These are phyloP conservation scores for Aquatica leii DNA, from an alignment of 2,888 invertebrate genomes.

Conservation along the genomic window DNA sequence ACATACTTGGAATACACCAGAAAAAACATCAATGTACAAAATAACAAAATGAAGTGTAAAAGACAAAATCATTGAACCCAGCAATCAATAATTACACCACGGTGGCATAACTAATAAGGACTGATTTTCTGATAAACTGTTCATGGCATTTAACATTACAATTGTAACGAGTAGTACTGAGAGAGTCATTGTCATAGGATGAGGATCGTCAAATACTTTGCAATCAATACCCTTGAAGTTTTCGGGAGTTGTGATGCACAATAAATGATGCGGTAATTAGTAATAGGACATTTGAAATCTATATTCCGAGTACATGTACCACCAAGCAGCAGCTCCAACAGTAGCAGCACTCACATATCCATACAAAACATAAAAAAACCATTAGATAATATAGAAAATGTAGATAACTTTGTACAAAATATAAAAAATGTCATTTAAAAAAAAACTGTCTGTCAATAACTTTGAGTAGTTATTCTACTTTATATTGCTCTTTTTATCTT, in stretches of 20 bases:
- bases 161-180: constrained; percentile 99
- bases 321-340: constrained; percentile 99
- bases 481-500: too few relatives aligned
- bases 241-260: constrained; percentile 89
- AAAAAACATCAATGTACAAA: constrained; percentile 97
- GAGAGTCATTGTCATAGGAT: constrained; percentile 99
- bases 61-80: constrained; percentile 98
- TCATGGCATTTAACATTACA: constrained; percentile 99
- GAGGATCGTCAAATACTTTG: constrained; percentile 96
- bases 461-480: too few relatives aligned
- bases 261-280: constrained; percentile 97
- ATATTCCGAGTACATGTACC: constrained; percentile 95
- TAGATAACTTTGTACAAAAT: too few relatives aligned
- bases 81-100: constrained; percentile 99
- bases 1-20: constrained; percentile 99
- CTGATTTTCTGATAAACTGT: constrained; percentile 99
- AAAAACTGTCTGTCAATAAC: too few relatives aligned
- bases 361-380: too few relatives aligned
- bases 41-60: constrained; percentile 99
- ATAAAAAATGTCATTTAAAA: too few relatives aligned
- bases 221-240: constrained; percentile 98
- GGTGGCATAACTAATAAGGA: constrained; percentile 98
- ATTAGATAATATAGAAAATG: too few relatives aligned
- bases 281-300: constrained; percentile 97
- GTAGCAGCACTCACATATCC: constrained; percentile 98